A percentile compares a stretch with the other conserved stretches of the same genome.
Conservation (phyloP, 2,888 invertebrate species). For the Pherbina coryleti region DNA sequence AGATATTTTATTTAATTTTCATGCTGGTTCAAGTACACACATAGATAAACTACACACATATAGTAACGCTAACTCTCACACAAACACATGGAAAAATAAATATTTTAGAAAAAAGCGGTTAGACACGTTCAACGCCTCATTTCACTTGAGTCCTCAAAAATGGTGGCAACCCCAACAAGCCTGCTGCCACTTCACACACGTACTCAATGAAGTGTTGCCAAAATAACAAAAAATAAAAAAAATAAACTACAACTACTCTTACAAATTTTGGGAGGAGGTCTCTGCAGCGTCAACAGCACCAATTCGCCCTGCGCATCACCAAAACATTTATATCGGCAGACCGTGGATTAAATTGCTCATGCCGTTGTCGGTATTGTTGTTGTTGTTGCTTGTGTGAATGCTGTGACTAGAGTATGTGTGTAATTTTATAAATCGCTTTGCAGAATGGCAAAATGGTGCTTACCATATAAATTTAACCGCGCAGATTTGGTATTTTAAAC, state of each 20-base stretch:
- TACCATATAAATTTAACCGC: neutral
- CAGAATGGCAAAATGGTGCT: neutral
- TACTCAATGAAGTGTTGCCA: no score
- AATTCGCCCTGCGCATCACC: slow-evolving; percentile 1
- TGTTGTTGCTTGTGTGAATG: neutral
- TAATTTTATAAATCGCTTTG: neutral
- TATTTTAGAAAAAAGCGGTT: slow-evolving; percentile 15
- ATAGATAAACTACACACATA: slow-evolving; percentile 1
- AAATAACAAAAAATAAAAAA: neutral
- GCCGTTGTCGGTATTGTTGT: neutral
- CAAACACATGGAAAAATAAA: neutral
- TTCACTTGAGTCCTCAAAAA: neutral
- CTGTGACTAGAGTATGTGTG: neutral
- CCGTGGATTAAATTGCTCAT: neutral
- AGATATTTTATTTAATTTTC: slow-evolving; percentile 54
- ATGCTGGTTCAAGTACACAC: slow-evolving; percentile 51
- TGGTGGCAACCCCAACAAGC: slow-evolving; percentile 2
- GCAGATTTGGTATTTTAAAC: neutral
- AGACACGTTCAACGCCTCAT: slow-evolving; percentile 2
- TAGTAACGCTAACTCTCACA: neutral
- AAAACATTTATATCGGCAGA: neutral
- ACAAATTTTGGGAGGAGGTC: neutral
- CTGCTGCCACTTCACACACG: neutral
- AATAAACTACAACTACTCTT: neutral
- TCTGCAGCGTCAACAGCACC: neutral